Conservation (phyloP, 2,888 invertebrate genomes). For the Cabera pusaria region DNA sequence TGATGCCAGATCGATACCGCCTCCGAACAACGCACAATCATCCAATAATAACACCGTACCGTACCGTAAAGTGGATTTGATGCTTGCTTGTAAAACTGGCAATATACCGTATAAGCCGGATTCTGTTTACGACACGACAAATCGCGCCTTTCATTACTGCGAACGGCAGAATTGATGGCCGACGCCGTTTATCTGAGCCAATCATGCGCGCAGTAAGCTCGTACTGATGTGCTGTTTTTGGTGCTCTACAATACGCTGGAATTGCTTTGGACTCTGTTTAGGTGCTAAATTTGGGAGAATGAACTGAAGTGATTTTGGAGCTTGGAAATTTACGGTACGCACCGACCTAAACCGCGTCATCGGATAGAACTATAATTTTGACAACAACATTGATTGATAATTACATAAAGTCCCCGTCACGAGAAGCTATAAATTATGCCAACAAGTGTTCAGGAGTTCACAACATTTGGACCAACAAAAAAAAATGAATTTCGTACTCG, state of each 20-base stretch:
- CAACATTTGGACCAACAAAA: too few relatives aligned
- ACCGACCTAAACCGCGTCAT: too few relatives aligned
- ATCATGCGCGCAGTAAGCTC: slow-evolving; percentile 51
- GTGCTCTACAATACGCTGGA: slow-evolving; percentile 2
- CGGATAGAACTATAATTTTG: too few relatives aligned
- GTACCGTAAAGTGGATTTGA: slow-evolving; percentile 56
- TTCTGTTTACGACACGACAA: slow-evolving; percentile 79
- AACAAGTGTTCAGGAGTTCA: too few relatives aligned
- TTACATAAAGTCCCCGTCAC: too few relatives aligned
- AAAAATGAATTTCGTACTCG: too few relatives aligned
- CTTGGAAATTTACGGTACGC: too few relatives aligned
- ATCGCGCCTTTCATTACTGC: slow-evolving; percentile 68
- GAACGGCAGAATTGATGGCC: slow-evolving; percentile 65
- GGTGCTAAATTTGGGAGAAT: too few relatives aligned
- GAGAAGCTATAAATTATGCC: too few relatives aligned
- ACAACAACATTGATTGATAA: too few relatives aligned
- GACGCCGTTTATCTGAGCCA: slow-evolving; percentile 68
- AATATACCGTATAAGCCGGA: slow-evolving; percentile 73
- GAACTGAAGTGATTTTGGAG: too few relatives aligned
- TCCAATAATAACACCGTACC: slow-evolving; percentile 16
- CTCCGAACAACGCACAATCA: slow-evolving; percentile 5
- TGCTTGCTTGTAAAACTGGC: slow-evolving; percentile 64
- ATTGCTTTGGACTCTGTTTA: not conserved
- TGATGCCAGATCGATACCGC: too few relatives aligned
- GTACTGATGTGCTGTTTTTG: slow-evolving; percentile 22